A percentile compares a stretch with the other conserved stretches of the same genome.
Conservation (phyloP, 2,888 invertebrate genomes). For the Dermolepida albohirtum region DNA sequence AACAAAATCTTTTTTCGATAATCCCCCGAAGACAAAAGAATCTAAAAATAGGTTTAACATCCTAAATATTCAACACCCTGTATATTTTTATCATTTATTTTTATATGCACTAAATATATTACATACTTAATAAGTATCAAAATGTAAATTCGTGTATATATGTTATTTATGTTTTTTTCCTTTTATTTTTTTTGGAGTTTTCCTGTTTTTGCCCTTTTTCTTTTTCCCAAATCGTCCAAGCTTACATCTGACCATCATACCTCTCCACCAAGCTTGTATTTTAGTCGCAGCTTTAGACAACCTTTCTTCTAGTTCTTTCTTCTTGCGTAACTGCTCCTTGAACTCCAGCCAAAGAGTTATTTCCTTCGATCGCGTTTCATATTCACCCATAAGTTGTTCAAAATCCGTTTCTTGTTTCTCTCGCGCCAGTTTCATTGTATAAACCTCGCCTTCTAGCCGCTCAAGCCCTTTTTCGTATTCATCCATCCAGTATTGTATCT, state of each 20-base stretch:
- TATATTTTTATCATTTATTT: too few species aligned
- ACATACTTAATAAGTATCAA: not conserved
- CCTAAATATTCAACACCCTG: too few species aligned
- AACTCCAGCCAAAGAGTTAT: constrained; percentile 64
- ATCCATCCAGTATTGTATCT: constrained; percentile 60
- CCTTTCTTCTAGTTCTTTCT: constrained; percentile 59
- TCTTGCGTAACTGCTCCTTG: constrained; percentile 60
- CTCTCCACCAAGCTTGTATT: constrained; percentile 82
- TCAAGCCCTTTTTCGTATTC: constrained; percentile 61
- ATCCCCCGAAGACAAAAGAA: too few species aligned
- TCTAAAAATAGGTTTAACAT: too few species aligned
- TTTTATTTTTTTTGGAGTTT: constrained; percentile 43
- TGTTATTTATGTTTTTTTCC: not conserved
- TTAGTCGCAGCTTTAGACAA: constrained; percentile 67
- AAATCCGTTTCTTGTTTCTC: constrained; percentile 58
- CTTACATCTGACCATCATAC: constrained; percentile 77
- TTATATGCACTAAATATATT: not conserved
- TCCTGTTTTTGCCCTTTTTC: constrained; percentile 60
- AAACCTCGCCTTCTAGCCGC: constrained; percentile 59
- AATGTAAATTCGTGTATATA: not conserved
- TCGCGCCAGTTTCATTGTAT: constrained; percentile 59
- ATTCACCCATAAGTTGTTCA: constrained; percentile 58
- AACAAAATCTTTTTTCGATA: too few species aligned
- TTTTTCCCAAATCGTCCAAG: constrained; percentile 72
- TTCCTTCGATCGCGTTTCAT: constrained; percentile 61